phyloP scores from a whole-genome alignment of 2,888 invertebrate genomes.

The Synanthedon andrenaeformis region DNA sequence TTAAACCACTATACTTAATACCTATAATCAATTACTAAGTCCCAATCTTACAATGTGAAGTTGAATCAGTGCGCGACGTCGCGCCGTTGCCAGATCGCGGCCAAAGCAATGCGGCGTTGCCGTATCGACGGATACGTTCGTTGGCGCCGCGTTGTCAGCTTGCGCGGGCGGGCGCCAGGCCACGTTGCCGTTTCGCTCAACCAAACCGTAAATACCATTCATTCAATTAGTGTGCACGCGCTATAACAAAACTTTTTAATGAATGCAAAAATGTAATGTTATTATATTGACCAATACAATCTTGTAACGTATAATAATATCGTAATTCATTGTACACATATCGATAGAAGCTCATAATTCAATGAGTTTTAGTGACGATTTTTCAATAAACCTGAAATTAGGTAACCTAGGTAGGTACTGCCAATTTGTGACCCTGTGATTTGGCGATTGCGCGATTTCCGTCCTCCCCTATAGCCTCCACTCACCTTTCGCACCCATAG shows the following conservation, averaged over 20 bases:
- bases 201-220: constrained; percentile 55
- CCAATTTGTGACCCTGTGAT: constrained; percentile 8
- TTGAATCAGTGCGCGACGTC: constrained; percentile 59
- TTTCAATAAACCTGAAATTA: too few relatives aligned
- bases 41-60: constrained; percentile 20
- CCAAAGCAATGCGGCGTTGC: constrained; percentile 24
- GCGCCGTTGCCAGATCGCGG: constrained; percentile 41
- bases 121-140: constrained; percentile 13
- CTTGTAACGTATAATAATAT: too few relatives aligned
- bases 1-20: too few relatives aligned
- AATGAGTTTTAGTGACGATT: too few relatives aligned
- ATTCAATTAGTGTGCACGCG: constrained; percentile 39
- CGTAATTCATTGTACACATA: too few relatives aligned
- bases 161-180: constrained; percentile 32
- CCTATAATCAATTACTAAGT: too few relatives aligned
- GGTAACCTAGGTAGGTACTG: too few relatives aligned
- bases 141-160: constrained; percentile 16
- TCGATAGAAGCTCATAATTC: too few relatives aligned
- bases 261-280: constrained; percentile 17
- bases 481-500: too few relatives aligned
- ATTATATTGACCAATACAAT: not conserved
- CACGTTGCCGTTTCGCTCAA: constrained; percentile 40
- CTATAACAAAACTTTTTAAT: constrained; percentile 23
- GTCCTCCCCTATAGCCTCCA: constrained; percentile 19
- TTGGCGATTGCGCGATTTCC: constrained; percentile 29